Evolutionary conservation across 2,113 vertebrate species (phyloP).

Genomic region (Corapipo altera): DNA sequence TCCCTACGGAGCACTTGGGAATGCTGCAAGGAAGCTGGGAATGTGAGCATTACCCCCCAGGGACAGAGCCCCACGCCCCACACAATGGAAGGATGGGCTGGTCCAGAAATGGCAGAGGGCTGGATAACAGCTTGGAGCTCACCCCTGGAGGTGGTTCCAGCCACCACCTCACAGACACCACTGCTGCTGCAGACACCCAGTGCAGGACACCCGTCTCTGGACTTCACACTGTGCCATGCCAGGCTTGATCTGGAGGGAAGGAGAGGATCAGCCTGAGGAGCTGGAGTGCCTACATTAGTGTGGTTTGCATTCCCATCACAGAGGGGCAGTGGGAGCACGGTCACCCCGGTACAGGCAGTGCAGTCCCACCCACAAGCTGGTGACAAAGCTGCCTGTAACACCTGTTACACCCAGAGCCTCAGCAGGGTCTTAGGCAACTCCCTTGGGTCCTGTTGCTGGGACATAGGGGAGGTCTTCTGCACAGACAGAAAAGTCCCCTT

Average conservation of each 20-base stretch:
- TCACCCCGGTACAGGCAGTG: neutral
- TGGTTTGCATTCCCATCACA: neutral
- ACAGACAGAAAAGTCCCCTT: neutral
- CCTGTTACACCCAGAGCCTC: neutral
- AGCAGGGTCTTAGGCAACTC: neutral
- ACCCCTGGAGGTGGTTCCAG: neutral
- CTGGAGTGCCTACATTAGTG: neutral
- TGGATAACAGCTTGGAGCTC: neutral
- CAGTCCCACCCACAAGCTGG: neutral
- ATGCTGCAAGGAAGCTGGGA: neutral
- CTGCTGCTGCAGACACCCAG: fast-evolving
- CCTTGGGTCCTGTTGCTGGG: neutral
- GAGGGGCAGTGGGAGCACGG: neutral
- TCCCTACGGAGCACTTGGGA: neutral
- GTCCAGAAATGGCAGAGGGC: neutral
- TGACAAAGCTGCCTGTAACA: neutral
- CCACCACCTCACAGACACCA: neutral
- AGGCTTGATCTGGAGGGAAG: neutral
- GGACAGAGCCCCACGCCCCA: neutral
- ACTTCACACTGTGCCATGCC: fast-evolving
- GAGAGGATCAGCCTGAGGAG: neutral
- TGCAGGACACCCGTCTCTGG: neutral
- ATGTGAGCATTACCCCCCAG: neutral
- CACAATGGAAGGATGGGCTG: neutral
- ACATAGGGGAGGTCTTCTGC: neutral